A percentile compares a stretch with the other conserved stretches of the same genome.
Conservation (phyloP, 1,140 invertebrate species). For the Steinernema feltiae region DNA sequence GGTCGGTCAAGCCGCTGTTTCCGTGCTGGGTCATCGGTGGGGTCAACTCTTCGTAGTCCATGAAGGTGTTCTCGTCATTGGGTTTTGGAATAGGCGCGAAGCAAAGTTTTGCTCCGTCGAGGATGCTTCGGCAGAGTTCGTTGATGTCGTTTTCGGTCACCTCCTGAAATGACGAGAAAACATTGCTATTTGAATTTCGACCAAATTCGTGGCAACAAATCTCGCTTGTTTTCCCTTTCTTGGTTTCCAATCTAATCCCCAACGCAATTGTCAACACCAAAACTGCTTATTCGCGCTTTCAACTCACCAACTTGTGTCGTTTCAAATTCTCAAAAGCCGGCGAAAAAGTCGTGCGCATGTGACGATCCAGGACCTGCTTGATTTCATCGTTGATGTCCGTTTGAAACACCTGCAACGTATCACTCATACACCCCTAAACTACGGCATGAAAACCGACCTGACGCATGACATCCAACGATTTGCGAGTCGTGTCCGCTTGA, state of each 20-base stretch:
- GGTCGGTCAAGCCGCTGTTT: not conserved
- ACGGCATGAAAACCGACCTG: constrained; percentile 29
- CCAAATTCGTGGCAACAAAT: too few species aligned
- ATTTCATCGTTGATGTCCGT: constrained; percentile 2
- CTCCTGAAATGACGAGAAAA: not conserved
- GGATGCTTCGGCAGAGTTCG: not conserved
- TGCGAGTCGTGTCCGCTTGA: constrained; percentile 42
- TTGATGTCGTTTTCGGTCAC: not conserved
- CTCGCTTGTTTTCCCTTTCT: too few species aligned
- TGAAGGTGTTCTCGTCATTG: not conserved
- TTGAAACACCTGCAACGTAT: not conserved
- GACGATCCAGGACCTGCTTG: not conserved
- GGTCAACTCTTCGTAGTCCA: not conserved
- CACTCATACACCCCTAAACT: not conserved
- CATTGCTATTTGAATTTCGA: too few species aligned
- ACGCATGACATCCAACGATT: constrained; percentile 42
- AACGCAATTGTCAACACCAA: not conserved
- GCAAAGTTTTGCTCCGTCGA: not conserved
- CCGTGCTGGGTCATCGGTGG: not conserved
- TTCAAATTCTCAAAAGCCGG: not conserved
- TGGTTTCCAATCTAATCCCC: not conserved
- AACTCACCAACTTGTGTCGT: not conserved
- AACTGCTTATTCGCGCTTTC: too few species aligned
- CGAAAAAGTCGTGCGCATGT: constrained; percentile 2
- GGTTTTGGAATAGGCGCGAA: not conserved